phyloP scores from a whole-genome alignment of 1,140 invertebrate species.

The Drosophila grimshawi region DNA sequence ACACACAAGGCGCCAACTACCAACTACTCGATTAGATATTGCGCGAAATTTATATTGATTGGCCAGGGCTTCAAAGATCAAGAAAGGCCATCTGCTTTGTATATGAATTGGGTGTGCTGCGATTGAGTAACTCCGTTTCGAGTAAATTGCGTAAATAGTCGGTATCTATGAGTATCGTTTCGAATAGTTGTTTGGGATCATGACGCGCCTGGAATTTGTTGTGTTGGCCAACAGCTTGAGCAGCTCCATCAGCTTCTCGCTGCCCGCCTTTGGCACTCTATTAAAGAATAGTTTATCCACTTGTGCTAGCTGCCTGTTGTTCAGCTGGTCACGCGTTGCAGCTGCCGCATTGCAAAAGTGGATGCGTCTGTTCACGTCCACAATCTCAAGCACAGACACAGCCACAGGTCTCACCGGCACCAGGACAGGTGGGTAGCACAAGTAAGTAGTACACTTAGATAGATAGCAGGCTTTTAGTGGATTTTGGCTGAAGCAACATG shows the following conservation, averaged over 20 bases:
- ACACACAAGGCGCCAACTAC: conserved; percentile 93
- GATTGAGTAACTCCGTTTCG: conserved; percentile 85
- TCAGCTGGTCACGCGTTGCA: conserved; percentile 85
- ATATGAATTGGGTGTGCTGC: conserved; percentile 86
- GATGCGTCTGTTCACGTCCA: conserved; percentile 19
- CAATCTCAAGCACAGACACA: conserved; percentile 26
- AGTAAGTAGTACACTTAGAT: conserved; percentile 25
- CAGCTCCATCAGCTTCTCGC: conserved; percentile 95
- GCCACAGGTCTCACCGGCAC: background rate
- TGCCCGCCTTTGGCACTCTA: conserved; percentile 93
- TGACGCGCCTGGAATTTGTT: conserved; percentile 93
- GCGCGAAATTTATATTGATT: conserved; percentile 94
- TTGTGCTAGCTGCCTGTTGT: conserved; percentile 90
- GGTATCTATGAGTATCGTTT: conserved; percentile 86
- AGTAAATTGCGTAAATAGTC: conserved; percentile 88
- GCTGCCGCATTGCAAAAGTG: conserved; percentile 76
- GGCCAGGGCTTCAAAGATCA: conserved; percentile 91
- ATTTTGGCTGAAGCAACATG: conserved; percentile 56
- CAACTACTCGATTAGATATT: conserved; percentile 96
- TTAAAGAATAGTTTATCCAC: conserved; percentile 94
- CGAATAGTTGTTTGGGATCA: conserved; percentile 92
- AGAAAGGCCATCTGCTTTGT: conserved; percentile 93
- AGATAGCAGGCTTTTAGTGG: conserved; percentile 49
- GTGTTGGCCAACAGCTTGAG: conserved; percentile 88
- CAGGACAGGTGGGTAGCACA: conserved; percentile 36